A percentile compares a stretch with the other conserved stretches of the same genome.
These are phyloP conservation scores for Pholis gunnellus DNA, from an alignment of 2,113 vertebrate species.

Conservation along the genomic window DNA sequence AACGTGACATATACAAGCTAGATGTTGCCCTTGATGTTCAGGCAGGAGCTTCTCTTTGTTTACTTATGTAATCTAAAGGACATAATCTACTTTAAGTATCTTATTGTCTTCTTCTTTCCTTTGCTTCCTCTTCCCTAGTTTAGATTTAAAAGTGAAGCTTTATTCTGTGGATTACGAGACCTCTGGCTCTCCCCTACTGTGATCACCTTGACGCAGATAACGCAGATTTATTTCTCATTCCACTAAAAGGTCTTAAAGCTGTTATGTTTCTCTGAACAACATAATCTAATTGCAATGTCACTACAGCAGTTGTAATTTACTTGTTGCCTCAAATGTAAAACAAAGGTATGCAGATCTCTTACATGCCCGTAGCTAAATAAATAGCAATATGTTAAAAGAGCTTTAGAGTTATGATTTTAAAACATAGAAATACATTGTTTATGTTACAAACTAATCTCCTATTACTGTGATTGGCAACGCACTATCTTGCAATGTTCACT, in stretches of 20 bases:
- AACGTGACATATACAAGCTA: neutral
- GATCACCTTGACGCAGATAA: constrained; percentile 41
- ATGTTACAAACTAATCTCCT: neutral
- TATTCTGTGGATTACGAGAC: constrained; percentile 50
- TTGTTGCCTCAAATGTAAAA: neutral
- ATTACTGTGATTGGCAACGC: neutral
- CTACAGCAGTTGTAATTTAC: neutral
- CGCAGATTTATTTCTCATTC: constrained; percentile 62
- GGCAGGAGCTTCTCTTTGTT: neutral
- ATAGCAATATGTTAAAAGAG: neutral
- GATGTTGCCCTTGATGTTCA: neutral
- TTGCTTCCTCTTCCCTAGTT: neutral
- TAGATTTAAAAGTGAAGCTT: constrained; percentile 40
- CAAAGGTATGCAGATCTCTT: neutral
- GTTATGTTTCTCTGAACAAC: constrained; percentile 13
- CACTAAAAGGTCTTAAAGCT: constrained; percentile 73
- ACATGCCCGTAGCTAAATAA: neutral
- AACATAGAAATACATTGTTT: neutral
- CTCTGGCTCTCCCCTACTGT: neutral
- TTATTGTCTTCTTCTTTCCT: neutral
- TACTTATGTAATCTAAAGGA: neutral
- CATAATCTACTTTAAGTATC: neutral
- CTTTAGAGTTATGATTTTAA: neutral
- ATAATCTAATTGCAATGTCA: constrained; percentile 18
- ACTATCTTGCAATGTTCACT: neutral